These are phyloP conservation scores for Patiria pectinifera DNA, from an alignment of 53 echinoderm and acorn worm species.

Conservation along the genomic window DNA sequence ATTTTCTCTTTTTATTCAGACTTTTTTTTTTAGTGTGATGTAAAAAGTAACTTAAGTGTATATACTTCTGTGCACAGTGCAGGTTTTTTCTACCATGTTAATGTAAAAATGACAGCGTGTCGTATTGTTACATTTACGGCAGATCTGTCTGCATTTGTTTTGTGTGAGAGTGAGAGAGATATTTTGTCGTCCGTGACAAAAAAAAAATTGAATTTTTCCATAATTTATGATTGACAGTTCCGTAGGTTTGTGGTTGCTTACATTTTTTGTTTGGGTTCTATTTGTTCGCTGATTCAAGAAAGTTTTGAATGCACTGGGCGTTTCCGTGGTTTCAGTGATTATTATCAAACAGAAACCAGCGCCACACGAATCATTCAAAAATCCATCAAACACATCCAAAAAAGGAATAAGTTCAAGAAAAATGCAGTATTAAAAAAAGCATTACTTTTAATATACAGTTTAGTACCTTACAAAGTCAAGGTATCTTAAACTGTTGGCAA, in stretches of 20 bases:
- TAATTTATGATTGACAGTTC: neutral
- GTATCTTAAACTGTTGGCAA: neutral
- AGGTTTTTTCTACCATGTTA: constrained; percentile 60
- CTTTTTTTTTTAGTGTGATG: constrained; percentile 53
- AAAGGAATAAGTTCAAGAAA: neutral
- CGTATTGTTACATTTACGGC: constrained; percentile 60
- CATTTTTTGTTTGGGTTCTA: neutral
- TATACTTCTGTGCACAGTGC: constrained; percentile 29
- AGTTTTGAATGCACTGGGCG: constrained; percentile 37
- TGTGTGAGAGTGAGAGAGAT: neutral
- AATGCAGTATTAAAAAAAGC: neutral
- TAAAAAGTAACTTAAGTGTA: constrained; percentile 56
- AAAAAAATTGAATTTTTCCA: neutral
- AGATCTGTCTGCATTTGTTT: neutral
- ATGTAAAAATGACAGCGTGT: constrained; percentile 53
- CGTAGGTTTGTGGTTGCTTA: neutral
- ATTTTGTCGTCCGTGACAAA: neutral
- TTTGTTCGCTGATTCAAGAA: neutral
- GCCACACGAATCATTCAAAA: neutral
- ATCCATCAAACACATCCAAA: neutral
- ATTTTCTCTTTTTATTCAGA: constrained; percentile 36
- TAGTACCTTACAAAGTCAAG: neutral
- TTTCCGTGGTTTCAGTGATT: constrained; percentile 23
- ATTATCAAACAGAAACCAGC: neutral
- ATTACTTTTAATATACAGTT: neutral